Evolutionary conservation across 2,888 invertebrate genomes (phyloP).

Genomic region (Nebria salina): DNA sequence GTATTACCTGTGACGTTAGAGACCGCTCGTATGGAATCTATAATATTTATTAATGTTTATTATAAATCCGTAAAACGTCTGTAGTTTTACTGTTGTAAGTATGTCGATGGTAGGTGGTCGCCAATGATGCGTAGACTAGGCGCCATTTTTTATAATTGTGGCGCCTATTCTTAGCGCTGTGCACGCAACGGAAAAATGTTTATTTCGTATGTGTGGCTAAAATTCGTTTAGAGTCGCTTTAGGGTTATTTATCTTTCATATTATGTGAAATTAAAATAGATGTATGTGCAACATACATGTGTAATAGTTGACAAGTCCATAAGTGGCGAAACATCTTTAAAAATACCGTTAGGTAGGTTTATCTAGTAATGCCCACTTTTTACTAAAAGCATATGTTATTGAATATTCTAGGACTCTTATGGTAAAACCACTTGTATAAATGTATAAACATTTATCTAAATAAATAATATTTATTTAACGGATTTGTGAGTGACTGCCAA

Average conservation of each 20-base stretch:
- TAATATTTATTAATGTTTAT: conserved; percentile 22
- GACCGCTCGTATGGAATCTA: conserved; percentile 15
- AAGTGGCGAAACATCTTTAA: background rate
- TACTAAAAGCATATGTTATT: conserved; percentile 1
- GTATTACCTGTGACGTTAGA: conserved; percentile 16
- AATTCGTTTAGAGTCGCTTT: background rate
- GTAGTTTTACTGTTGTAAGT: conserved; percentile 1
- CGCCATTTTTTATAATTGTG: conserved; percentile 4
- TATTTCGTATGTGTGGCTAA: background rate
- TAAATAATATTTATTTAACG: background rate
- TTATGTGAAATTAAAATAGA: background rate
- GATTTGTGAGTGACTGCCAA: conserved; percentile 1
- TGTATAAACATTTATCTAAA: background rate
- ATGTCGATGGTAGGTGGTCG: background rate
- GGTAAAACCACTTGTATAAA: background rate
- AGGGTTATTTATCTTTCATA: background rate
- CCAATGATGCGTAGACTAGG: conserved; percentile 7
- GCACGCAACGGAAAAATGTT: background rate
- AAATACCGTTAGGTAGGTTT: background rate
- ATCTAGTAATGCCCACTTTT: background rate
- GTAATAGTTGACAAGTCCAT: background rate
- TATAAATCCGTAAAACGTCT: conserved; percentile 2
- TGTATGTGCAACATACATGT: background rate
- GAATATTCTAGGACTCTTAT: background rate
- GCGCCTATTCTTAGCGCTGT: background rate